A percentile compares a stretch with the other conserved stretches of the same genome.
Conservation (phyloP, 2,888 invertebrate species). For the Ommatoiulus sabulosus region DNA sequence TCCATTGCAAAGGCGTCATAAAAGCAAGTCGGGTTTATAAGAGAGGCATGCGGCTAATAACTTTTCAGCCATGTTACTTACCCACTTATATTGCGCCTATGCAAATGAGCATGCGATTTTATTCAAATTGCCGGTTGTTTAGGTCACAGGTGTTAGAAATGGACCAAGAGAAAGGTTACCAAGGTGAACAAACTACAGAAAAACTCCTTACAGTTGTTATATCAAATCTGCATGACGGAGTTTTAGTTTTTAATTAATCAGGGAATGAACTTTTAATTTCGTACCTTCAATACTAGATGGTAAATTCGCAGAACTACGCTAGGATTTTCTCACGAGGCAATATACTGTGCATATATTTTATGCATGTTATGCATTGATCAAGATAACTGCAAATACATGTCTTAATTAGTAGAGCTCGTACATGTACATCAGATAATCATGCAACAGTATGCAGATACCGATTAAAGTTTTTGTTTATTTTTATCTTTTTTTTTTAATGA, state of each 20-base stretch:
- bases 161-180: neutral
- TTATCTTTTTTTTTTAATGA: too few species aligned
- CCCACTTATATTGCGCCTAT: neutral
- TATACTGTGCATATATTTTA: neutral
- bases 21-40: neutral
- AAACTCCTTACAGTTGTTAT: neutral
- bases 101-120: neutral
- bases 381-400: neutral
- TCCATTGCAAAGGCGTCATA: neutral
- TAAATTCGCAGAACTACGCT: neutral
- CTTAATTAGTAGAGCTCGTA: too few species aligned
- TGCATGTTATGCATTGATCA: neutral
- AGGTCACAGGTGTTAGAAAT: constrained; percentile 10
- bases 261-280: neutral
- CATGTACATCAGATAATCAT: too few species aligned
- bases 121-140: neutral
- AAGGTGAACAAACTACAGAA: neutral
- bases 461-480: too few species aligned
- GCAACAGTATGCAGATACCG: too few species aligned
- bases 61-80: neutral
- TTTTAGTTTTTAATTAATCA: neutral
- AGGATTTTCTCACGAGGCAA: too few species aligned
- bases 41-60: neutral
- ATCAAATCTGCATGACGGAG: neutral
- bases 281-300: neutral